Conservation (phyloP, 1,140 invertebrate genomes). For the Globodera rostochiensis region DNA sequence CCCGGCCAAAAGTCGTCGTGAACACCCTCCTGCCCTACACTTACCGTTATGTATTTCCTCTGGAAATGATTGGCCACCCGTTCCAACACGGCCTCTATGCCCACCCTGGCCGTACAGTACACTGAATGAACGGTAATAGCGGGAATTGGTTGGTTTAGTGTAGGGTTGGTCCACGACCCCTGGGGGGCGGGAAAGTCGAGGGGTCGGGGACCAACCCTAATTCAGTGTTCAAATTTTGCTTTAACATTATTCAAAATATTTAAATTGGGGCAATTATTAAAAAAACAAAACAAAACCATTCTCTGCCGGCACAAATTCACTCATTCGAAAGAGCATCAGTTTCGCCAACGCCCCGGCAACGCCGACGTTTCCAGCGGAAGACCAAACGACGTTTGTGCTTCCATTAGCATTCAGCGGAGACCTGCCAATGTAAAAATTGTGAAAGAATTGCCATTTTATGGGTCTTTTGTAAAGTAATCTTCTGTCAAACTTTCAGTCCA, state of each 20-base stretch:
- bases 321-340: constrained; percentile 25
- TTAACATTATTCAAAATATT: neutral
- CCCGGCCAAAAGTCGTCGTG: neutral
- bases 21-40: neutral
- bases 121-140: neutral
- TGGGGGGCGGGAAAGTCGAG: too few relatives aligned
- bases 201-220: too few relatives aligned
- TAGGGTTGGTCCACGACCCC: too few relatives aligned
- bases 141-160: too few relatives aligned
- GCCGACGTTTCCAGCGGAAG: neutral
- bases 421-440: neutral
- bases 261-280: neutral
- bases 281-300: neutral
- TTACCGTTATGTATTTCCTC: constrained; percentile 19
- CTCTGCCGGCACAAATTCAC: constrained; percentile 23
- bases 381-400: constrained; percentile 14
- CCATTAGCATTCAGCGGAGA: constrained; percentile 9
- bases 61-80: constrained; percentile 26
- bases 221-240: too few relatives aligned
- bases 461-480: too few relatives aligned
- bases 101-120: constrained; percentile 8
- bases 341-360: constrained; percentile 14
- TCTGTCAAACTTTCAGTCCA: too few relatives aligned
- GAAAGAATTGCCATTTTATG: too few relatives aligned
- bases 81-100: constrained; percentile 20